phyloP scores from a whole-genome alignment of 1,140 invertebrate species.

The Bilobella aurantiaca region DNA sequence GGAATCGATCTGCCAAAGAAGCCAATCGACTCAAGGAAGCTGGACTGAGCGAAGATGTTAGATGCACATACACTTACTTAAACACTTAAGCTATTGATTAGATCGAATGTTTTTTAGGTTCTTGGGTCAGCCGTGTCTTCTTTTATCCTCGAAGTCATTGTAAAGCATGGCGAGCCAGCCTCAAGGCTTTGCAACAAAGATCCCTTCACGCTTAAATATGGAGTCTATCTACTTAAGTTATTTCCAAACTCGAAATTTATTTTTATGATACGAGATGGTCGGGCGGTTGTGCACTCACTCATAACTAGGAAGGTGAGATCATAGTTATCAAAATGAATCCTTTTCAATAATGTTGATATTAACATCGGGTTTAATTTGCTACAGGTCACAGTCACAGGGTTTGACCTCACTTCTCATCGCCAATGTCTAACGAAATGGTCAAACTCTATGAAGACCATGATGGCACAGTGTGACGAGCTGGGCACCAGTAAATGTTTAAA shows the following conservation, averaged over 20 bases:
- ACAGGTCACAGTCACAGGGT: constrained; percentile 93
- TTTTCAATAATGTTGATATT: constrained; percentile 16
- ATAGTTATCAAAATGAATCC: not conserved
- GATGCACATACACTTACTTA: not conserved
- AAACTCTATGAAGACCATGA: constrained; percentile 85
- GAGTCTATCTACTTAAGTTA: constrained; percentile 56
- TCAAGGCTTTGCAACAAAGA: constrained; percentile 94
- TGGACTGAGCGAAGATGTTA: constrained; percentile 75
- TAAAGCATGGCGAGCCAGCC: constrained; percentile 87
- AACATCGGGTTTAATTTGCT: constrained; percentile 26
- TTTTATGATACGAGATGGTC: constrained; percentile 94
- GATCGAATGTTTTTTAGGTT: constrained; percentile 21
- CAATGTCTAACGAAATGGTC: constrained; percentile 96
- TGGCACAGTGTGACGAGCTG: constrained; percentile 80
- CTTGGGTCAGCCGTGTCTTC: constrained; percentile 66
- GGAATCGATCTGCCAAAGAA: constrained; percentile 86
- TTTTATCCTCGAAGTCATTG: constrained; percentile 93
- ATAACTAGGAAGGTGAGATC: constrained; percentile 73
- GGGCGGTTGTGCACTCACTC: constrained; percentile 95
- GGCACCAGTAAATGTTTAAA: constrained; percentile 74
- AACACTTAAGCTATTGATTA: not conserved
- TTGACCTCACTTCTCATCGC: constrained; percentile 83
- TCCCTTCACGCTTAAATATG: constrained; percentile 91
- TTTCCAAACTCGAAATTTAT: constrained; percentile 82
- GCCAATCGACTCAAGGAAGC: constrained; percentile 79